These are phyloP conservation scores for Coenobita brevimanus DNA, from an alignment of 1,140 invertebrate species.

Conservation along the genomic window DNA sequence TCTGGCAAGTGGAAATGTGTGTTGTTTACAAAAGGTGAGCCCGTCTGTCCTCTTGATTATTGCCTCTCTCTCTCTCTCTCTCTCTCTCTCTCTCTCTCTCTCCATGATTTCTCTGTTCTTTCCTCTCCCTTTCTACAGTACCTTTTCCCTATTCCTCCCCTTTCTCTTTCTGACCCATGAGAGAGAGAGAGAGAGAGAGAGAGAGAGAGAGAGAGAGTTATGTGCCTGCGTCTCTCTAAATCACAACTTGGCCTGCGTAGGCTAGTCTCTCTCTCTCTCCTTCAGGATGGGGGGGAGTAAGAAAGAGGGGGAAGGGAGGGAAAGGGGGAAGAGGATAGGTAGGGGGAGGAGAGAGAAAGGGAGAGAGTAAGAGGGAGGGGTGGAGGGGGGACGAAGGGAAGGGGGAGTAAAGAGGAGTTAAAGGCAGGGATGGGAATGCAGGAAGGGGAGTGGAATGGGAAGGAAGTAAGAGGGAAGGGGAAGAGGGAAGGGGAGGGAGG, in stretches of 20 bases:
- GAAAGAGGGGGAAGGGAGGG: not conserved
- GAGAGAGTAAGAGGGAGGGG: slow-evolving; percentile 17
- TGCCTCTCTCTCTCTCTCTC: slow-evolving; percentile 12
- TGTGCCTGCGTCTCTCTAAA: not conserved
- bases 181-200: not conserved
- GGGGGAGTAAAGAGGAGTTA: not conserved
- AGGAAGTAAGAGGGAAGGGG: no score
- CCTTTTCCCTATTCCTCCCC: not conserved
- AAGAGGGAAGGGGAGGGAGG: no score
- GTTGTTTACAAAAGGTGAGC: no score
- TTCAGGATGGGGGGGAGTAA: not conserved
- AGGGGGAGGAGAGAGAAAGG: not conserved
- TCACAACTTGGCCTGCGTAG: no score
- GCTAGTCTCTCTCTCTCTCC: not conserved
- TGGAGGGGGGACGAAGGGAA: not conserved
- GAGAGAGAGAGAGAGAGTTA: not conserved
- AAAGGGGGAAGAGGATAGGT: not conserved
- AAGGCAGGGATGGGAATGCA: not conserved
- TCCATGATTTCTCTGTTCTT: not conserved
- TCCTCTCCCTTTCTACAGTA: not conserved
- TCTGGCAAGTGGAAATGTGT: no score
- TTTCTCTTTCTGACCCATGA: not conserved
- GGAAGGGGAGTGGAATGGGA: not conserved
- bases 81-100: slow-evolving; percentile 24
- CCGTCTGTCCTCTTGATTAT: not conserved